Conservation (phyloP, 2,888 invertebrate genomes). For the Troides oblongomaculatus region DNA sequence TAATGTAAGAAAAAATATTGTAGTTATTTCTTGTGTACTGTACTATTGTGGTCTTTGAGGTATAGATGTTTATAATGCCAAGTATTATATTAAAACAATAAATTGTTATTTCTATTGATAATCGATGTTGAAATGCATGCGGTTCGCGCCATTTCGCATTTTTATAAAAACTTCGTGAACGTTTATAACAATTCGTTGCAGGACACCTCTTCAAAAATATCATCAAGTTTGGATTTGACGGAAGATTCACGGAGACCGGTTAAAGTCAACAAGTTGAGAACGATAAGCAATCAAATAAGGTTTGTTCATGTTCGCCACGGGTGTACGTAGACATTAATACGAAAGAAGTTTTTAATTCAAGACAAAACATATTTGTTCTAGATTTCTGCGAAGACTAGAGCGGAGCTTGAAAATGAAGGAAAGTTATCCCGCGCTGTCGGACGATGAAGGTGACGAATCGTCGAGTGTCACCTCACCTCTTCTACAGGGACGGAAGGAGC, state of each 20-base stretch:
- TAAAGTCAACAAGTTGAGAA: conserved; percentile 84
- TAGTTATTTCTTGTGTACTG: no score
- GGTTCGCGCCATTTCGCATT: not conserved
- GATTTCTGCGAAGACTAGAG: conserved; percentile 86
- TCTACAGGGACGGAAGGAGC: conserved; percentile 69
- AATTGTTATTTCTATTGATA: not conserved
- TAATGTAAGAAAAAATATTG: no score
- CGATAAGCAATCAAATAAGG: conserved; percentile 89
- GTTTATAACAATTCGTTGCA: conserved; percentile 38
- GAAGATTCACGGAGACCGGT: conserved; percentile 78
- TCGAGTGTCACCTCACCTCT: conserved; percentile 84
- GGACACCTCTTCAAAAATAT: conserved; percentile 81
- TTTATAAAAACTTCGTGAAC: not conserved
- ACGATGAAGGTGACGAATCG: conserved; percentile 81
- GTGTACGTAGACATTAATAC: conserved; percentile 6
- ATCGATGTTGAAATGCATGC: conserved; percentile 4
- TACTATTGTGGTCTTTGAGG: no score
- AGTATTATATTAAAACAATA: no score
- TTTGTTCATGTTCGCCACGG: conserved; percentile 44
- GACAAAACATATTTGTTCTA: conserved; percentile 45
- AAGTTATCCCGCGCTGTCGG: conserved; percentile 79
- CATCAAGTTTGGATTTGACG: conserved; percentile 79
- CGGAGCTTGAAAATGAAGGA: conserved; percentile 85
- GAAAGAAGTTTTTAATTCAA: conserved; percentile 7
- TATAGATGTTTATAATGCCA: no score